Evolutionary conservation across 2,797 vertebrate species (phyloP).

Genomic region (Sebastes vulpes): DNA sequence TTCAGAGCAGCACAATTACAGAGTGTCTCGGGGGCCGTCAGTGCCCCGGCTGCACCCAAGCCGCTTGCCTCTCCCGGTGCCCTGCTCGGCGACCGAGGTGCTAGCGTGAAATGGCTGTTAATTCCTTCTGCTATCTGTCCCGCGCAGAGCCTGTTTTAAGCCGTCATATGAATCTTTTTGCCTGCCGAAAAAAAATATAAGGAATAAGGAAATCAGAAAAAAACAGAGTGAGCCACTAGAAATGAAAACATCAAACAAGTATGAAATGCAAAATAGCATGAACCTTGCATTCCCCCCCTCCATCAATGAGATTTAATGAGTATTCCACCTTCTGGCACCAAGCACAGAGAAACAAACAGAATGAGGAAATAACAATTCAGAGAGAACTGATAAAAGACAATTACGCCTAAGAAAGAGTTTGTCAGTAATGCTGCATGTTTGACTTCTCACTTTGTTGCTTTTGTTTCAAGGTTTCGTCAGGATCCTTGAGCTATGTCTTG

Average conservation of each 20-base stretch:
- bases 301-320: conserved; percentile 79
- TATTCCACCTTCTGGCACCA: conserved; percentile 68
- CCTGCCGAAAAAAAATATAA: conserved; percentile 58
- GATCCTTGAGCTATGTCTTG: conserved; percentile 16
- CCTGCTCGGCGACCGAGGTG: conserved; percentile 73
- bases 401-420: conserved; percentile 21
- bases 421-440: conserved; percentile 34
- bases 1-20: conserved; percentile 87
- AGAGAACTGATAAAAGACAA: conserved; percentile 54
- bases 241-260: conserved; percentile 83
- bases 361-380: conserved; percentile 45
- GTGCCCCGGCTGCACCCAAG: conserved; percentile 64
- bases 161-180: conserved; percentile 70
- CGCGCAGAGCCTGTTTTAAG: conserved; percentile 84
- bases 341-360: conserved; percentile 50
- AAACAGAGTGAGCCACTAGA: conserved; percentile 36
- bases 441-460: conserved; percentile 35
- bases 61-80: conserved; percentile 65
- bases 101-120: conserved; percentile 86
- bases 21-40: conserved; percentile 76
- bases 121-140: conserved; percentile 86
- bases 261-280: conserved; percentile 80
- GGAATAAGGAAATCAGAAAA: conserved; percentile 50
- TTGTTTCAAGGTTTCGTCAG: conserved; percentile 30
- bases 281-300: conserved; percentile 52